phyloP scores from a whole-genome alignment of 2,888 invertebrate genomes.

The Neocrepidodera transversa region DNA sequence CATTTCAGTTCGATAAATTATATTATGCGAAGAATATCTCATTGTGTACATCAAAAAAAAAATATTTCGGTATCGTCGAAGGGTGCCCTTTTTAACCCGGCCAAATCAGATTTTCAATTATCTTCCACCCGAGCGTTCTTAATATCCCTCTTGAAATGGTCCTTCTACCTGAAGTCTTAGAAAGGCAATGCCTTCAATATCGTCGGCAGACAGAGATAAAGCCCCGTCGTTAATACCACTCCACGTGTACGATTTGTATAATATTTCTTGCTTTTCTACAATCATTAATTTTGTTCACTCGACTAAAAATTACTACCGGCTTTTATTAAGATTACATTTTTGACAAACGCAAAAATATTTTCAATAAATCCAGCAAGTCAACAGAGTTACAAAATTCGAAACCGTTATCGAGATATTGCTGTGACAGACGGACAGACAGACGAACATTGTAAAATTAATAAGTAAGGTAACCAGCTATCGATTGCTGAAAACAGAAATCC shows the following conservation, averaged over 20 bases:
- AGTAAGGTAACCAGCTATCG: too few relatives aligned
- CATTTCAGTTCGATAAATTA: slow-evolving; percentile 5
- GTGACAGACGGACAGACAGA: too few relatives aligned
- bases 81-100: slow-evolving; percentile 20
- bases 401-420: too few relatives aligned
- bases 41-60: slow-evolving; percentile 5
- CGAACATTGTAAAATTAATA: too few relatives aligned
- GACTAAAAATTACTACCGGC: neutral
- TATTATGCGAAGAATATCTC: too few relatives aligned
- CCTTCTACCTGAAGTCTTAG: neutral
- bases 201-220: slow-evolving; percentile 4
- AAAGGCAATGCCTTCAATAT: slow-evolving; percentile 1
- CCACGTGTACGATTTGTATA: slow-evolving; percentile 9
- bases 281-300: slow-evolving; percentile 1
- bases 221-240: neutral
- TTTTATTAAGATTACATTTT: neutral
- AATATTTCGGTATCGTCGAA: neutral
- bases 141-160: slow-evolving; percentile 18
- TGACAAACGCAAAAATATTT: too few relatives aligned
- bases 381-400: too few relatives aligned
- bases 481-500: too few relatives aligned
- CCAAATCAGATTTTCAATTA: slow-evolving; percentile 32
- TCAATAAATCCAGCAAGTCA: too few relatives aligned
- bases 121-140: slow-evolving; percentile 23
- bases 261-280: neutral